Conservation (phyloP, 2,113 vertebrate genomes). For the Ellobius talpinus region DNA sequence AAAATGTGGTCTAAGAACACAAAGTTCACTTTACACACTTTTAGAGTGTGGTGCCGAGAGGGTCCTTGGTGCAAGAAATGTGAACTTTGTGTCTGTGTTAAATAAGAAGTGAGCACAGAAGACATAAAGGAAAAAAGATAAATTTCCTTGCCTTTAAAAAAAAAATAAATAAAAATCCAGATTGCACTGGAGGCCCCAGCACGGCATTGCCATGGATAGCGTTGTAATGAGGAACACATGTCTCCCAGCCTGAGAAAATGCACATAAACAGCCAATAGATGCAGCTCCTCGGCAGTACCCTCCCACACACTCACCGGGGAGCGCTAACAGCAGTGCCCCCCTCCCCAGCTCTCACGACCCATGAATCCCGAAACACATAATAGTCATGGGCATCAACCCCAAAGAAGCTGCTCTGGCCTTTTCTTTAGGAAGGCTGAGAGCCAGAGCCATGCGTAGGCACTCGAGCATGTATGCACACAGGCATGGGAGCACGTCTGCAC, state of each 20-base stretch:
- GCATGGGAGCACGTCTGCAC: not conserved
- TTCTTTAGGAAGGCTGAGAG: not conserved
- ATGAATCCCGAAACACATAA: not conserved
- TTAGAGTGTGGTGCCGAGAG: not conserved
- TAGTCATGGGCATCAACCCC: not conserved
- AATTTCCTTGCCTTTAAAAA: not conserved
- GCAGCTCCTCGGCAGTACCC: not conserved
- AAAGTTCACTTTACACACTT: not conserved
- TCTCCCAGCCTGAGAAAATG: slow-evolving; percentile 61
- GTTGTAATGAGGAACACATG: slow-evolving; percentile 71
- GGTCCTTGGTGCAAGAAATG: not conserved
- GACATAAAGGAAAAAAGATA: slow-evolving; percentile 2
- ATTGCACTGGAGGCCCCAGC: slow-evolving; percentile 6
- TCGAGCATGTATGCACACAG: not conserved
- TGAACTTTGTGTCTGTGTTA: slow-evolving; percentile 7
- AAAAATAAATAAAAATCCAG: not conserved
- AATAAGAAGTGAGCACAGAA: not conserved
- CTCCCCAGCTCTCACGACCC: not conserved
- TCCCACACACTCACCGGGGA: not conserved
- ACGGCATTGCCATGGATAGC: not conserved
- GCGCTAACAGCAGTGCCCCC: not conserved
- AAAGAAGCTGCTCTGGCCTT: not conserved
- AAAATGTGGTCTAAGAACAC: not conserved
- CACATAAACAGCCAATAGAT: not conserved
- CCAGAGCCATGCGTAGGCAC: not conserved